Evolutionary conservation across 2,888 invertebrate species (phyloP).

Genomic region (Syrista parreyssii): DNA sequence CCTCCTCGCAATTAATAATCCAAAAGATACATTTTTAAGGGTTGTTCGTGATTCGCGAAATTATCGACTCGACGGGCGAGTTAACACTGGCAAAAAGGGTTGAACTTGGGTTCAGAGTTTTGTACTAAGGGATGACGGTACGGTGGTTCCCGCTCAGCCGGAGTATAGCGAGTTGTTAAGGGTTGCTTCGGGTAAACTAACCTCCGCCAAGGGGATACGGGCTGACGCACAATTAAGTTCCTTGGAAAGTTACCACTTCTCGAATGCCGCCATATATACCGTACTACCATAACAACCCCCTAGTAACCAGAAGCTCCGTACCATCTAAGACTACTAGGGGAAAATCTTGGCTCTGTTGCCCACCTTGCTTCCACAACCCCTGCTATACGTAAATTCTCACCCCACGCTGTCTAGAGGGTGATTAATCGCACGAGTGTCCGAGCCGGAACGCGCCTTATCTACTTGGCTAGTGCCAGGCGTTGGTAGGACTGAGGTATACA

Average conservation of each 20-base stretch:
- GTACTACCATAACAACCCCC: conserved; percentile 2
- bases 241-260: background rate
- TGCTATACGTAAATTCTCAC: background rate
- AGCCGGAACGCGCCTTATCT: background rate
- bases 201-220: background rate
- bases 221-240: background rate
- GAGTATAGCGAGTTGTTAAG: background rate
- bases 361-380: background rate
- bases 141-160: background rate
- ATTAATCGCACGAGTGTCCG: background rate
- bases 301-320: conserved; percentile 18
- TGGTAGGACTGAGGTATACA: background rate
- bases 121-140: background rate
- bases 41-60: background rate
- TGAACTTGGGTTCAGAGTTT: background rate
- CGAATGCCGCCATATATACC: background rate
- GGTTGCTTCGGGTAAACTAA: background rate
- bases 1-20: background rate
- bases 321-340: background rate
- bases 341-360: background rate
- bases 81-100: background rate
- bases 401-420: background rate
- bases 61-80: background rate
- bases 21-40: background rate
- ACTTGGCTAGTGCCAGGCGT: background rate